Percentiles rank a stretch among this genome's conserved stretches.
Conservation (phyloP, 2,888 invertebrate species). For the Pachymerium ferrugineum region DNA sequence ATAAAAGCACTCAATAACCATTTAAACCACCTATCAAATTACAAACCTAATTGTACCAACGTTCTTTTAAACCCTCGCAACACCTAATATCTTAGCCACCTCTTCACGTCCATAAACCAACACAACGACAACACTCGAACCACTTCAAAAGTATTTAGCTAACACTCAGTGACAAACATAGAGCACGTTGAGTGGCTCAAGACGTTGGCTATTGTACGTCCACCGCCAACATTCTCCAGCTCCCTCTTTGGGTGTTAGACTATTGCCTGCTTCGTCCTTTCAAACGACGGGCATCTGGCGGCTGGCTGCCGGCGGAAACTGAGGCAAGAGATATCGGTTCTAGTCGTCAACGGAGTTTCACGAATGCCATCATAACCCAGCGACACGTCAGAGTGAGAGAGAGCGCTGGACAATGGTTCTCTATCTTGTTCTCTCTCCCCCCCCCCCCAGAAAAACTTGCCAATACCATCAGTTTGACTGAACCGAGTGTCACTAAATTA, state of each 20-base stretch:
- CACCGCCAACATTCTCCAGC: no score
- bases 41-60: not conserved
- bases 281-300: not conserved
- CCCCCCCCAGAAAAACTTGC: not conserved
- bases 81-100: not conserved
- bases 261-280: not conserved
- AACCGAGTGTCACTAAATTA: constrained; percentile 2
- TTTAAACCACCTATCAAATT: not conserved
- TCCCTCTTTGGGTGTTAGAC: no score
- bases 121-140: not conserved
- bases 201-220: not conserved
- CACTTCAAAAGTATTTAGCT: not conserved
- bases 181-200: not conserved
- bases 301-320: not conserved
- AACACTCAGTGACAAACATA: not conserved
- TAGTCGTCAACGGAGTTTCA: not conserved
- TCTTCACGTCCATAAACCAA: not conserved
- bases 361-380: not conserved
- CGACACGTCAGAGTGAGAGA: not conserved
- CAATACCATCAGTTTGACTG: constrained; percentile 8
- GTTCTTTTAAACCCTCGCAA: not conserved
- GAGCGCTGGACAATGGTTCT: constrained; percentile 7
- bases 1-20: not conserved
- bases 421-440: not conserved
- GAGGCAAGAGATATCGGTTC: not conserved